Percentiles rank a stretch among this genome's conserved stretches.
These are phyloP conservation scores for Illadopsis cleaveri DNA, from an alignment of 2,113 vertebrate species.

Conservation along the genomic window DNA sequence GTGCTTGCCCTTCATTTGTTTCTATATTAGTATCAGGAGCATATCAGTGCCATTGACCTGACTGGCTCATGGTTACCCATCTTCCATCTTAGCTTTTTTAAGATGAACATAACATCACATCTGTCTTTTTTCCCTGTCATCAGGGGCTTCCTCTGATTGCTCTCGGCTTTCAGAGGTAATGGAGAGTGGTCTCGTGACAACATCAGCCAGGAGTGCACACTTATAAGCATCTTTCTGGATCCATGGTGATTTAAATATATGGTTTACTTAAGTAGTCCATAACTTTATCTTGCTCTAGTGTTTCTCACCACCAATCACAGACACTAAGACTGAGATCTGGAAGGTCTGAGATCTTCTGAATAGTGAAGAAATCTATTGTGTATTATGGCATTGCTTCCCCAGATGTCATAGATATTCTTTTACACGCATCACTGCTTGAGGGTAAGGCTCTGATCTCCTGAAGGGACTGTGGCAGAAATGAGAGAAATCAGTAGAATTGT, in stretches of 20 bases:
- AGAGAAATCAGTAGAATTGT: not conserved
- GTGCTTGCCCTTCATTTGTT: not conserved
- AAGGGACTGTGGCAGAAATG: not conserved
- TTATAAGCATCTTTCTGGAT: not conserved
- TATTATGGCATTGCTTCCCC: not conserved
- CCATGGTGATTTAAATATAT: not conserved
- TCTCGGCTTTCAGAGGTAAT: not conserved
- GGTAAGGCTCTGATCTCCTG: not conserved
- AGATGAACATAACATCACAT: not conserved
- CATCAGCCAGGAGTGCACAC: fast-evolving
- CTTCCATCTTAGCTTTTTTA: not conserved
- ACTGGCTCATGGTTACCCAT: not conserved
- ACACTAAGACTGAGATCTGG: not conserved
- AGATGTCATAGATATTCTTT: not conserved
- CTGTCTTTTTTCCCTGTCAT: not conserved
- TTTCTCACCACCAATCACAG: not conserved
- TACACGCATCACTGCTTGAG: not conserved
- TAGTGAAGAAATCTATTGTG: not conserved
- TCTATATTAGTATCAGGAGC: not conserved
- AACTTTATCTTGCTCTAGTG: not conserved
- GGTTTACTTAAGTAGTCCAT: not conserved
- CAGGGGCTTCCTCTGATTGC: not conserved
- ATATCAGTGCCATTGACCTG: not conserved
- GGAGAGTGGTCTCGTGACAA: not conserved
- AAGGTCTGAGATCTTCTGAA: not conserved